phyloP scores from a whole-genome alignment of 2,888 invertebrate genomes.

The Lypha dubia region DNA sequence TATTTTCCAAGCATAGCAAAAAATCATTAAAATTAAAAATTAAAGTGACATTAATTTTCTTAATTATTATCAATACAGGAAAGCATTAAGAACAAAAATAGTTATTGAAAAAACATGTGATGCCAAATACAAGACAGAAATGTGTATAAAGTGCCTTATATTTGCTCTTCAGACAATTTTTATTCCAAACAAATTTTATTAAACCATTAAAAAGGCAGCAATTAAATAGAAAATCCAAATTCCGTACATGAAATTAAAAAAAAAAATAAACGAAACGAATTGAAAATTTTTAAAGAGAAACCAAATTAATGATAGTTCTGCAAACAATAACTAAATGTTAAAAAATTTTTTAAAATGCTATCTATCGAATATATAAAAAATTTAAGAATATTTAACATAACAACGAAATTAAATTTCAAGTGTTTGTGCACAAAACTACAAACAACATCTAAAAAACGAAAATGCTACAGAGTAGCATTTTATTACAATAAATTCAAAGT shows the following conservation, averaged over 20 bases:
- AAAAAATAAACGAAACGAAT: background rate
- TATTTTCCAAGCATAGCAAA: slow-evolving; percentile 28
- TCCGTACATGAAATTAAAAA: slow-evolving; percentile 2
- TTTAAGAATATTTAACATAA: slow-evolving; percentile 50
- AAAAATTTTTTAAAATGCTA: slow-evolving; percentile 69
- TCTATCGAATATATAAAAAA: slow-evolving; percentile 60
- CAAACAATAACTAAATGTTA: slow-evolving; percentile 44
- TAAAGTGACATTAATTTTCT: slow-evolving; percentile 39
- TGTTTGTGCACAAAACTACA: slow-evolving; percentile 52
- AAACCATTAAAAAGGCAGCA: slow-evolving; percentile 14
- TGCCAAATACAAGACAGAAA: slow-evolving; percentile 34
- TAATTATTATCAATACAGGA: slow-evolving; percentile 21
- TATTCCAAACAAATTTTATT: slow-evolving; percentile 6
- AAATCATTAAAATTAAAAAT: slow-evolving; percentile 39
- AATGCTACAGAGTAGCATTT: slow-evolving; percentile 54
- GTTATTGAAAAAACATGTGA: slow-evolving; percentile 35
- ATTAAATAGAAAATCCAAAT: slow-evolving; percentile 37
- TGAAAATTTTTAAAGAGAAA: background rate
- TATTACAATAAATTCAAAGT: slow-evolving; percentile 30
- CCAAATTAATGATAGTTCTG: slow-evolving; percentile 23
- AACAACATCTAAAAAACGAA: slow-evolving; percentile 46
- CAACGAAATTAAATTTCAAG: slow-evolving; percentile 60
- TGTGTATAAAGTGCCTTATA: slow-evolving; percentile 65
- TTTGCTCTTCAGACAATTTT: slow-evolving; percentile 30
- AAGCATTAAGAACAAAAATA: slow-evolving; percentile 26